Conservation (phyloP, 2,797 vertebrate genomes). For the Poeciliopsis presidionis region DNA sequence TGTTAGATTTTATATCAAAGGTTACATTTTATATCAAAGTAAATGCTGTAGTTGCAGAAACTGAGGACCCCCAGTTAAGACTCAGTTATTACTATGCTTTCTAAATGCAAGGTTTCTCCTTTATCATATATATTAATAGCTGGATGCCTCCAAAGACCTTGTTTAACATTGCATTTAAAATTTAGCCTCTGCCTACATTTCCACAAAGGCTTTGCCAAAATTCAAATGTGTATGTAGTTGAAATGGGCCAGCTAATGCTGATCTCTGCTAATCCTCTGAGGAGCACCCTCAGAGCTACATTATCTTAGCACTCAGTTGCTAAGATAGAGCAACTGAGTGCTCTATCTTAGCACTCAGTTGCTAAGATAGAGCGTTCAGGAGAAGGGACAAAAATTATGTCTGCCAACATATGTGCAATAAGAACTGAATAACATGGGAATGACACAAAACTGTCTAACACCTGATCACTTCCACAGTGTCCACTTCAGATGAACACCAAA, state of each 20-base stretch:
- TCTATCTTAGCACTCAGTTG: constrained; percentile 54
- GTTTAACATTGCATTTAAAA: constrained; percentile 28
- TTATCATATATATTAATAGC: constrained; percentile 1
- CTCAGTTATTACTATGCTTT: background rate
- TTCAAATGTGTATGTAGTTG: constrained; percentile 65
- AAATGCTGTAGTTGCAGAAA: constrained; percentile 2
- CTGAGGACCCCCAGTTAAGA: constrained; percentile 1
- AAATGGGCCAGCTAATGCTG: constrained; percentile 77
- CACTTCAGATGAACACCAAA: background rate
- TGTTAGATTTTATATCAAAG: constrained; percentile 4
- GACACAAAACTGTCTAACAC: constrained; percentile 38
- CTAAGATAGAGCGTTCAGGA: constrained; percentile 40
- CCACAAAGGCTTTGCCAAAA: constrained; percentile 36
- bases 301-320: constrained; percentile 53
- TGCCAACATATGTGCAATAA: constrained; percentile 42
- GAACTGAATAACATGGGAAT: constrained; percentile 51
- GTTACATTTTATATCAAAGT: constrained; percentile 4
- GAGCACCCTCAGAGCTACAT: constrained; percentile 59
- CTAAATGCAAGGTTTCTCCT: constrained; percentile 2
- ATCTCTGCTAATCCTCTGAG: constrained; percentile 75
- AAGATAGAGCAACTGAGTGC: constrained; percentile 49
- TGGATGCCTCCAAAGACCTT: background rate
- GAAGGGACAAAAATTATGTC: constrained; percentile 36
- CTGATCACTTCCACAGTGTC: constrained; percentile 37
- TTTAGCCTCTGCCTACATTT: constrained; percentile 26